phyloP scores from a whole-genome alignment of 30 jellyfish, hydroid and myxozoan species.

The Mastigias papua region DNA sequence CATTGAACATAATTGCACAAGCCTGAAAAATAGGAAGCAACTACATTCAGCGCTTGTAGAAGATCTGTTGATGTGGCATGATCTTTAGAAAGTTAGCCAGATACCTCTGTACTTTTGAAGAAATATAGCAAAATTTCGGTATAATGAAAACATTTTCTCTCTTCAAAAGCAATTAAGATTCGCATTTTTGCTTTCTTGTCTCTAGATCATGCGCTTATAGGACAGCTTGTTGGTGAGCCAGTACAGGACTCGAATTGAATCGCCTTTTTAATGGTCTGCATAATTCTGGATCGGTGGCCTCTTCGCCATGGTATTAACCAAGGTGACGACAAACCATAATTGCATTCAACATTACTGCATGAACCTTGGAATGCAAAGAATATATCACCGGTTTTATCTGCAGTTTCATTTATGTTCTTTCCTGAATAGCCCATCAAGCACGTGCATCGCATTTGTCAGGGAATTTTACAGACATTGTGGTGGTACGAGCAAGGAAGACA shows the following conservation, averaged over 20 bases:
- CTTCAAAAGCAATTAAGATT: too few relatives aligned
- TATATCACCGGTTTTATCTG: too few relatives aligned
- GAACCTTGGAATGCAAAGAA: too few relatives aligned
- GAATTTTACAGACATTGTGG: not conserved
- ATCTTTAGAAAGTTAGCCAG: too few relatives aligned
- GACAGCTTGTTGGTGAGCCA: constrained; percentile 32
- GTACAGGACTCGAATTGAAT: constrained; percentile 1
- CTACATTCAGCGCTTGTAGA: not conserved
- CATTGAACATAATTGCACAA: constrained; percentile 69
- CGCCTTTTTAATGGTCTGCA: constrained; percentile 17
- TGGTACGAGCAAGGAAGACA: not conserved
- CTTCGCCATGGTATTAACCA: constrained; percentile 46
- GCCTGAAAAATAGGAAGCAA: constrained; percentile 2
- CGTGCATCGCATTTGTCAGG: too few relatives aligned
- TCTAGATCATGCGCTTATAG: not conserved
- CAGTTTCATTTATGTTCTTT: too few relatives aligned
- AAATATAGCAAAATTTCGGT: too few relatives aligned
- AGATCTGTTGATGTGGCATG: too few relatives aligned
- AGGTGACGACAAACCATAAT: constrained; percentile 37
- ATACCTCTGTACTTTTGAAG: too few relatives aligned
- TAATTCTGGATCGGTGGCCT: constrained; percentile 20
- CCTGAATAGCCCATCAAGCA: too few relatives aligned
- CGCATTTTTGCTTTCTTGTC: not conserved
- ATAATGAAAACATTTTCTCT: too few relatives aligned
- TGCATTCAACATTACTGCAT: constrained; percentile 30